phyloP scores from a whole-genome alignment of 2,797 vertebrate genomes.

The Podargus strigoides region DNA sequence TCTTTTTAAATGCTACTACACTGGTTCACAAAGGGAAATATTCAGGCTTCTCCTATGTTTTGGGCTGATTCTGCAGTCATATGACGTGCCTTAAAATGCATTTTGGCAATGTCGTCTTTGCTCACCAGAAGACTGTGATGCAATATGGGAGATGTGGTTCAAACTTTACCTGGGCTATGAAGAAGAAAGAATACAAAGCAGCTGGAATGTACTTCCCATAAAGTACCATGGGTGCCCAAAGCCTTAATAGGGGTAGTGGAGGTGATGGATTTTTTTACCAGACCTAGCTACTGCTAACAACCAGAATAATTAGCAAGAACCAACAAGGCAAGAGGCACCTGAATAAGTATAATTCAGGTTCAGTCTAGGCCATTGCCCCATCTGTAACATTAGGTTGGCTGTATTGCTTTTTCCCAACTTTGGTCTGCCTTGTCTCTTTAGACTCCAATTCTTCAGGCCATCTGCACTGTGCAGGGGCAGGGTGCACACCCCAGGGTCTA shows the following conservation, averaged over 20 bases:
- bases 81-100: background rate
- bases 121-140: background rate
- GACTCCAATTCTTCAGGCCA: background rate
- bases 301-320: background rate
- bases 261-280: background rate
- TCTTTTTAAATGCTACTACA: background rate
- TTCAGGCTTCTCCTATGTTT: background rate
- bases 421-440: background rate
- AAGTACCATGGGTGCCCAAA: background rate
- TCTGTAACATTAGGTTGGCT: background rate
- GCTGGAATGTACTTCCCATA: background rate
- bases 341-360: background rate
- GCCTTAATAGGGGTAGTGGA: background rate
- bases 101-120: background rate
- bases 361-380: background rate
- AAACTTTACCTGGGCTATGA: background rate
- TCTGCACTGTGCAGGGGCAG: too few species aligned
- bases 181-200: background rate
- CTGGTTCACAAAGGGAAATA: background rate
- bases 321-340: background rate
- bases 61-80: background rate
- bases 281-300: background rate
- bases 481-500: background rate
- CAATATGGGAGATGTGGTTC: background rate
- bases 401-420: background rate